A percentile compares a stretch with the other conserved stretches of the same genome.
Evolutionary conservation across 37 sponge, comb jelly and placozoan genomes (phyloP).

Genomic region (Halisarca cf. caerulea): DNA sequence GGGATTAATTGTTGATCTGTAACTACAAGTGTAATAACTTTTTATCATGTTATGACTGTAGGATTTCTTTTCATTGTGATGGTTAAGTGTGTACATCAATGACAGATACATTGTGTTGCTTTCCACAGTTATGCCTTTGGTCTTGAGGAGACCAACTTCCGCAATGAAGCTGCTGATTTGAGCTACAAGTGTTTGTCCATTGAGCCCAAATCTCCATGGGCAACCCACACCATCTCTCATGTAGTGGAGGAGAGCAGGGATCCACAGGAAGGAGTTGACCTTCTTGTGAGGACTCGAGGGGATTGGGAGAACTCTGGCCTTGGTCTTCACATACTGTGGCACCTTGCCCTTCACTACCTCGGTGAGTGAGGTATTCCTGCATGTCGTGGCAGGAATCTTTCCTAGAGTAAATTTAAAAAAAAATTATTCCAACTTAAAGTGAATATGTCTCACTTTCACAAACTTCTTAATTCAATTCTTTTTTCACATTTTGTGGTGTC

Average conservation of each 20-base stretch:
- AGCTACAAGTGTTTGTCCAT: neutral
- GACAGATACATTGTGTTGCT: too few species aligned
- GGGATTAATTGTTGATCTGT: too few species aligned
- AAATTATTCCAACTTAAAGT: too few species aligned
- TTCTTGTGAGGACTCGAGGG: constrained; percentile 47
- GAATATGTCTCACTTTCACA: too few species aligned
- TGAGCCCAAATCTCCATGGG: constrained; percentile 40
- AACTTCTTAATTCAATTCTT: too few species aligned
- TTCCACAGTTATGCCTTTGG: constrained; percentile 48
- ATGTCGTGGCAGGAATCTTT: too few species aligned
- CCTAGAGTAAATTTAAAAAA: too few species aligned
- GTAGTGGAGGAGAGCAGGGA: constrained; percentile 67
- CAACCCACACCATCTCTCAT: constrained; percentile 64
- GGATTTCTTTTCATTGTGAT: too few species aligned
- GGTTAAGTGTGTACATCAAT: too few species aligned
- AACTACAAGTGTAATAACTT: too few species aligned
- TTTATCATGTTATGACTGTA: too few species aligned
- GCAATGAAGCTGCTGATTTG: constrained; percentile 7
- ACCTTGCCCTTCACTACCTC: constrained; percentile 70
- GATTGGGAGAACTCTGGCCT: constrained; percentile 52
- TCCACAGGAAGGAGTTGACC: constrained; percentile 57
- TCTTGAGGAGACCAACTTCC: constrained; percentile 42
- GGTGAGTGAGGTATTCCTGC: constrained; percentile 42
- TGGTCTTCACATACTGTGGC: constrained; percentile 74
- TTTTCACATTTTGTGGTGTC: too few species aligned